Evolutionary conservation across 2,888 invertebrate species (phyloP), one percentile per base, ranked within the genome.

Genomic region (Argyresthia goedartella): DNA sequence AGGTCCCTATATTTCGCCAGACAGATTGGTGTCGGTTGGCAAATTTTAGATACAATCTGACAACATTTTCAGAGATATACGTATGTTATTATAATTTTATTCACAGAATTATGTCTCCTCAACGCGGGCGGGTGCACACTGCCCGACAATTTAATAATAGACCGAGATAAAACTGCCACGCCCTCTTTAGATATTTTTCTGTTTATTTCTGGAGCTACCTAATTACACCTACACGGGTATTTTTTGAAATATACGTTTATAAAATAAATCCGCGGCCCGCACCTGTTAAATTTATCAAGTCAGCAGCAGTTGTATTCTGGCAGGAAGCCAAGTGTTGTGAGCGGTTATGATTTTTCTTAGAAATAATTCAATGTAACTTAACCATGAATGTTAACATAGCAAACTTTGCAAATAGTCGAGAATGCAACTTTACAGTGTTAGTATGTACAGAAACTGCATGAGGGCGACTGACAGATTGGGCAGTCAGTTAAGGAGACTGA

Each of bases 281-380:
- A 64, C 63, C 62, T 64, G 61, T 67, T 66, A 59, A 62, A 66
- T 77, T 73, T 75, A 75, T 78, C 66, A 71, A 74, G 67, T 66
- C 65, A 67, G 65, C 66, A 62, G 69, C 65, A 63, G 70, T 73
- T 73, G 71, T 75, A 59, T 59, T 56, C 50, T 66, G 82, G 84
- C 69, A 33, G 35, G 7, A 25, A 13, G 71, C 81, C 84, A 82
- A 68, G 51, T 60, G 52, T 25, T 25, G 25, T 25, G 6, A 63
- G 61, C 67, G 64, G 60, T 71, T 70, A 68, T 68, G 65, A 65
- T 73, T 72, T 77, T 69, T 60, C 59, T 25, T 36, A 8, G 36
- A 36, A 14, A 34, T 6, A 25, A 25, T 25, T 25, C 25, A 25
- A 25, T 25, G 25, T 25, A 25, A 25, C 25, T 4, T 2, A 25